Conservation (phyloP, 2,113 vertebrate species). For the Morone chrysops region DNA sequence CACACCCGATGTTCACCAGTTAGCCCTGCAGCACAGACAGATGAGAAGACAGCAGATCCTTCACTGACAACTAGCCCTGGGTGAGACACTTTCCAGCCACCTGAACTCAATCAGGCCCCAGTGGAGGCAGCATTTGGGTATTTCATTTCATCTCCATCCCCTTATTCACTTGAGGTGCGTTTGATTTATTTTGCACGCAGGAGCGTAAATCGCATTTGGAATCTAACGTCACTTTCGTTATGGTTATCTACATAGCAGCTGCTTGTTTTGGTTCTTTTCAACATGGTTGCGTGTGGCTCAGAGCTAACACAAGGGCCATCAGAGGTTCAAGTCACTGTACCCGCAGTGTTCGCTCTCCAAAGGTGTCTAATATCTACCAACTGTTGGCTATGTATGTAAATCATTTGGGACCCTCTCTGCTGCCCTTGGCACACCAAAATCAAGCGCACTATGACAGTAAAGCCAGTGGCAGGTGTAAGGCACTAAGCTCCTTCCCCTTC, state of each 20-base stretch:
- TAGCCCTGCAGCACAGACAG: conserved; percentile 71
- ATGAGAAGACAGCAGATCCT: conserved; percentile 78
- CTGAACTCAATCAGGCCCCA: conserved; percentile 81
- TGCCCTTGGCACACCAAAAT: conserved; percentile 35
- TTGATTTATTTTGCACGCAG: conserved; percentile 66
- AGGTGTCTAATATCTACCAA: conserved; percentile 13
- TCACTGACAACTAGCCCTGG: conserved; percentile 83
- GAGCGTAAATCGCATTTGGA: conserved; percentile 60
- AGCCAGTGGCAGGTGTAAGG: conserved; percentile 77
- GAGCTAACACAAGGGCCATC: not conserved
- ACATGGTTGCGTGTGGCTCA: not conserved
- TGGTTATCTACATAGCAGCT: conserved; percentile 22
- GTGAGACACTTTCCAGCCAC: conserved; percentile 81
- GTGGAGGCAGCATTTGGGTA: conserved; percentile 71
- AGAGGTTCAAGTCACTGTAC: not conserved
- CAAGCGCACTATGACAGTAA: conserved; percentile 17
- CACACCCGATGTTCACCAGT: conserved; percentile 62
- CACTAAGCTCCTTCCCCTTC: conserved; percentile 73
- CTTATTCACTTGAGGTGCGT: conserved; percentile 67
- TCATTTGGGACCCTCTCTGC: conserved; percentile 20
- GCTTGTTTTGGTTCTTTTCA: conserved; percentile 33
- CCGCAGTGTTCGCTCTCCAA: not conserved
- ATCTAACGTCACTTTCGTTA: conserved; percentile 28
- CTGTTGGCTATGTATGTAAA: conserved; percentile 10
- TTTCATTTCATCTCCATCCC: conserved; percentile 76